A percentile compares a stretch with the other conserved stretches of the same genome.
Conservation (phyloP, 2,888 invertebrate species). For the Agapetus fuscipes region DNA sequence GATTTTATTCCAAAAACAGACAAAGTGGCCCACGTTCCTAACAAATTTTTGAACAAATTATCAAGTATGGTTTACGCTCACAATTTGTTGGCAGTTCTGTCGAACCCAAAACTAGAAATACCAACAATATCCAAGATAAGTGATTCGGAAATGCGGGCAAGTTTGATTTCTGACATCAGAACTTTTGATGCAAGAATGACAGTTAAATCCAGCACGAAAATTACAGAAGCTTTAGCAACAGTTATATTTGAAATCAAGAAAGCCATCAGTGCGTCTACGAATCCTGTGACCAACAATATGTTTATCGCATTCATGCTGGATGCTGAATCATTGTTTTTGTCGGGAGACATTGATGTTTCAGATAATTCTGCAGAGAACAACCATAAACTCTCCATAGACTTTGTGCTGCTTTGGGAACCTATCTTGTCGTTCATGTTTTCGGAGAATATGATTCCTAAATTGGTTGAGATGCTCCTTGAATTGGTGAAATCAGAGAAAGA, state of each 20-base stretch:
- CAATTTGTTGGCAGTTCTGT: slow-evolving; percentile 35
- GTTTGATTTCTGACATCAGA: slow-evolving; percentile 15
- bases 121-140: slow-evolving; percentile 35
- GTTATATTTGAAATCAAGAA: slow-evolving; percentile 14
- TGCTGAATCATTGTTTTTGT: slow-evolving; percentile 27
- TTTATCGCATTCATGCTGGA: slow-evolving; percentile 26
- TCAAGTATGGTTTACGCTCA: too few relatives aligned
- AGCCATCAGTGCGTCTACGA: slow-evolving; percentile 9
- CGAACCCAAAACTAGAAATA: slow-evolving; percentile 32
- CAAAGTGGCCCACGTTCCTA: too few relatives aligned
- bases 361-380: too few relatives aligned
- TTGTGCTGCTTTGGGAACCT: slow-evolving; percentile 41
- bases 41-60: too few relatives aligned
- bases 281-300: slow-evolving; percentile 22
- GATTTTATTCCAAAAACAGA: too few relatives aligned
- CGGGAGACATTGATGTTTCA: slow-evolving; percentile 25
- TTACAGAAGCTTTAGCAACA: slow-evolving; percentile 5
- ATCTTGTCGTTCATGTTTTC: slow-evolving; percentile 43
- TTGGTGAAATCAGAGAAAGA: slow-evolving; percentile 31
- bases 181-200: slow-evolving; percentile 1
- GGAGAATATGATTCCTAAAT: slow-evolving; percentile 38
- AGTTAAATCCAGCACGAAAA: slow-evolving; percentile 6
- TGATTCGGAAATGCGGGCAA: slow-evolving; percentile 29
- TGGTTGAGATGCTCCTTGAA: slow-evolving; percentile 38
- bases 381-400: too few relatives aligned